A percentile compares a stretch with the other conserved stretches of the same genome.
phyloP scores from a whole-genome alignment of 1,140 invertebrate species.

The Magallana angulata region DNA sequence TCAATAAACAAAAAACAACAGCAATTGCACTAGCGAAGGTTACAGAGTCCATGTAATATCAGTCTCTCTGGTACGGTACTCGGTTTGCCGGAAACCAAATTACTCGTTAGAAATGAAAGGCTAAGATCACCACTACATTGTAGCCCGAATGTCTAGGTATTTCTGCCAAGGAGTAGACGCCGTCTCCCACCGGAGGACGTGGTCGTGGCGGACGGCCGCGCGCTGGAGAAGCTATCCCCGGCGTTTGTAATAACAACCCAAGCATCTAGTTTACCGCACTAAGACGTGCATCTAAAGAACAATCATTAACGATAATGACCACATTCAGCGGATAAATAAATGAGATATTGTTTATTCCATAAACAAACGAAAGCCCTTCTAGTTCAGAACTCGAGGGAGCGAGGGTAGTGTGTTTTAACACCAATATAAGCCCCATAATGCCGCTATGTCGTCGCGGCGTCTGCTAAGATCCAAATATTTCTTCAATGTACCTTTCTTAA shows the following conservation, averaged over 20 bases:
- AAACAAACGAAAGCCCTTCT: slow-evolving; percentile 36
- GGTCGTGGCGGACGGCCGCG: background rate
- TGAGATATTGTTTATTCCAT: slow-evolving; percentile 42
- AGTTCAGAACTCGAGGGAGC: slow-evolving; percentile 9
- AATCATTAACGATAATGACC: slow-evolving; percentile 35
- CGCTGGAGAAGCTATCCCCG: background rate
- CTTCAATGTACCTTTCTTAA: slow-evolving; percentile 41
- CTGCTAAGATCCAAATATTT: slow-evolving; percentile 40
- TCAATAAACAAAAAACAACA: slow-evolving; percentile 19
- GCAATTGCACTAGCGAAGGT: slow-evolving; percentile 10
- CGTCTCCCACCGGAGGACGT: background rate
- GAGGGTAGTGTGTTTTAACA: slow-evolving; percentile 13
- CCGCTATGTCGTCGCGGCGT: slow-evolving; percentile 28
- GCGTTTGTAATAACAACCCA: slow-evolving; percentile 12
- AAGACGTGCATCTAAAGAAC: slow-evolving; percentile 20
- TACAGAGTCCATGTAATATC: slow-evolving; percentile 30
- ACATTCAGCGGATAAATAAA: slow-evolving; percentile 39
- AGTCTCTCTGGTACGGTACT: background rate
- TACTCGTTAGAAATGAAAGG: slow-evolving; percentile 20
- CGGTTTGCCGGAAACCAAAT: slow-evolving; percentile 34
- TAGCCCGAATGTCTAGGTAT: slow-evolving; percentile 31
- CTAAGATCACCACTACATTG: slow-evolving; percentile 1
- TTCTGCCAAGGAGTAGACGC: background rate
- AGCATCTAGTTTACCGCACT: slow-evolving; percentile 18
- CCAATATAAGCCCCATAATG: slow-evolving; percentile 22